phyloP scores from a whole-genome alignment of 2,888 invertebrate genomes.

The Allacma fusca region DNA sequence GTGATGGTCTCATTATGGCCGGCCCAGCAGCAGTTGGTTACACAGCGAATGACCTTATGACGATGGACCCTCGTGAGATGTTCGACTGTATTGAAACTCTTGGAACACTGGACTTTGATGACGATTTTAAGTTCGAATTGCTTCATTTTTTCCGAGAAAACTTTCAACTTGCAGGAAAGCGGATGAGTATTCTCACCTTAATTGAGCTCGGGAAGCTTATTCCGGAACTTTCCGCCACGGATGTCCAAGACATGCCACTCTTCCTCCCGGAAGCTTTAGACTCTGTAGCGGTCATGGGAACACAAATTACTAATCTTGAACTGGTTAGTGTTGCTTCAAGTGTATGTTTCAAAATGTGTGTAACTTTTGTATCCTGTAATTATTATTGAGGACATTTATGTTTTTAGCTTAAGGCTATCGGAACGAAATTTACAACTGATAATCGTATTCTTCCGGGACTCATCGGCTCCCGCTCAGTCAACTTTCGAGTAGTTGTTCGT shows the following conservation, averaged over 20 bases:
- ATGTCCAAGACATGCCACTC: constrained; percentile 47
- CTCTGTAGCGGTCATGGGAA: constrained; percentile 53
- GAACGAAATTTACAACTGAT: constrained; percentile 57
- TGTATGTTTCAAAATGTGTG: no score
- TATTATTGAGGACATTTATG: no score
- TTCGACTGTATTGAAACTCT: constrained; percentile 59
- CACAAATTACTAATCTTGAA: constrained; percentile 46
- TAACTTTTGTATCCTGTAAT: no score
- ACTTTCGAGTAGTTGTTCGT: constrained; percentile 54
- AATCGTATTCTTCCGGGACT: constrained; percentile 56
- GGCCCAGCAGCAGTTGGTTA: constrained; percentile 57
- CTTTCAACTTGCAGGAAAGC: constrained; percentile 46
- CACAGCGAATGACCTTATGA: constrained; percentile 53
- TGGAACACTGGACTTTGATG: constrained; percentile 58
- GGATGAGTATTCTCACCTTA: constrained; percentile 48
- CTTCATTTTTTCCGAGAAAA: constrained; percentile 50
- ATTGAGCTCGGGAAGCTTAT: constrained; percentile 60
- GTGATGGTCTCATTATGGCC: constrained; percentile 58
- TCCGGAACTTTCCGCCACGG: constrained; percentile 43
- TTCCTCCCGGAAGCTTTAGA: constrained; percentile 54
- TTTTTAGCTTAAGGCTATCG: constrained; percentile 56
- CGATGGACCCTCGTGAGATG: constrained; percentile 48
- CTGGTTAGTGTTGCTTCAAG: constrained; percentile 56
- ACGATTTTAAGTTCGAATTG: constrained; percentile 50
- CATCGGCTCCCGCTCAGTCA: constrained; percentile 53